Percentiles rank a stretch among this genome's conserved stretches.
These are phyloP conservation scores for Elysia crispata DNA, from an alignment of 2,888 invertebrate genomes.

Conservation along the genomic window DNA sequence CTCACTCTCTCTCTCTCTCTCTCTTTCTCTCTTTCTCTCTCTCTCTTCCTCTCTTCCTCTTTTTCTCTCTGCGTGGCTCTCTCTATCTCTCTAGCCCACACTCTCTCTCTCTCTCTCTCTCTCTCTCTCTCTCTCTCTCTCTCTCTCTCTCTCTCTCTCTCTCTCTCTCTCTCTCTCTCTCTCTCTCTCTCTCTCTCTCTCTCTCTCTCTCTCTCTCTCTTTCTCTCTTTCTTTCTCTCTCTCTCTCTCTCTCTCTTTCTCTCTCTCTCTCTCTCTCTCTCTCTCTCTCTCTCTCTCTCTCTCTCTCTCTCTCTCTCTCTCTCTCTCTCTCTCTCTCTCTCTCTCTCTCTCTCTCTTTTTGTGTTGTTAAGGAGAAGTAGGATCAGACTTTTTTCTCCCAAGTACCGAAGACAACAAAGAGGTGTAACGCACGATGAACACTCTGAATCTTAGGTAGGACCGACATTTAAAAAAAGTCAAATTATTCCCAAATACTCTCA, in stretches of 20 bases:
- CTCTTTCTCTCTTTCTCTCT: constrained; percentile 14
- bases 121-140: background rate
- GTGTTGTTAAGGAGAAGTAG: too few species aligned
- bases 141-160: background rate
- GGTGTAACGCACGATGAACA: too few species aligned
- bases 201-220: constrained; percentile 39
- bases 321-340: constrained; percentile 22
- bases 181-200: constrained; percentile 42
- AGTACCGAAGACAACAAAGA: too few species aligned
- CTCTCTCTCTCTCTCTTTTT: constrained; percentile 21
- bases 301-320: constrained; percentile 1
- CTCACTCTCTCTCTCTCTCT: constrained; percentile 19
- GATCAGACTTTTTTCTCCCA: too few species aligned
- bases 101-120: background rate
- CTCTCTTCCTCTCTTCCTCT: constrained; percentile 22
- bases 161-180: constrained; percentile 23
- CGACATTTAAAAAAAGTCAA: too few species aligned
- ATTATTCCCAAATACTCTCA: background rate
- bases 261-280: constrained; percentile 3
- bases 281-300: constrained; percentile 13
- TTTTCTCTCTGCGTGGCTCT: too few species aligned
- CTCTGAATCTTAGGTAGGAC: too few species aligned
- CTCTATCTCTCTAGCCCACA: background rate
- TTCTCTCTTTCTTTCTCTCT: background rate
- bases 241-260: background rate